Conservation (phyloP, 2,797 vertebrate species). For the Vipera latastei region DNA sequence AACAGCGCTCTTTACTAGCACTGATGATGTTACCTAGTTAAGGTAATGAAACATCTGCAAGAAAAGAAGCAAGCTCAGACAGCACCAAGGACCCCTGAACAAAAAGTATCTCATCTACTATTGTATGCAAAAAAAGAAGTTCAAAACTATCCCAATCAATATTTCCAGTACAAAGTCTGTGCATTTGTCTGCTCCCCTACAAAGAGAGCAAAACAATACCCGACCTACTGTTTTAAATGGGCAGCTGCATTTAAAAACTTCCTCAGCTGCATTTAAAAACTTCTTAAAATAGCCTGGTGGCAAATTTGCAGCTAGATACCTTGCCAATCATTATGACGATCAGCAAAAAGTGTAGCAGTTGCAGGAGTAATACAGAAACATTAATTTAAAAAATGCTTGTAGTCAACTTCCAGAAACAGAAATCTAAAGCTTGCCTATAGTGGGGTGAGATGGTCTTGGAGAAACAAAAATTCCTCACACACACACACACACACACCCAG, state of each 20-base stretch:
- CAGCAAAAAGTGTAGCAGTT: background rate
- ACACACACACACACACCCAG: too few species aligned
- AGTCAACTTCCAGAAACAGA: background rate
- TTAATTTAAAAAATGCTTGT: background rate
- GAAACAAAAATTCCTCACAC: background rate
- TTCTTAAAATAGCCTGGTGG: background rate
- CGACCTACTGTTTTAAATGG: background rate
- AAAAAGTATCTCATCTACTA: background rate
- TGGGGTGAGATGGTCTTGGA: background rate
- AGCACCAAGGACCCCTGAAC: background rate
- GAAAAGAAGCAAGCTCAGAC: too few species aligned
- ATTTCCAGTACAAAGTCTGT: background rate
- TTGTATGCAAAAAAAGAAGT: background rate
- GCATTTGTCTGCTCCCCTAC: background rate
- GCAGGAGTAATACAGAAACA: background rate
- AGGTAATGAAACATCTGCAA: too few species aligned
- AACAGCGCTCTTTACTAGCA: too few species aligned
- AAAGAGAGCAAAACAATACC: background rate
- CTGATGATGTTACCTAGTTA: too few species aligned
- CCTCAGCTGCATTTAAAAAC: background rate
- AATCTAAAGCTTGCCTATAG: background rate
- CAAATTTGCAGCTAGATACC: background rate
- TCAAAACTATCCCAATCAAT: background rate
- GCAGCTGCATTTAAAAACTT: background rate
- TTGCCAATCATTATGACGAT: background rate